These are phyloP conservation scores for Vultur gryphus DNA, from an alignment of 2,797 vertebrate species.

Conservation along the genomic window DNA sequence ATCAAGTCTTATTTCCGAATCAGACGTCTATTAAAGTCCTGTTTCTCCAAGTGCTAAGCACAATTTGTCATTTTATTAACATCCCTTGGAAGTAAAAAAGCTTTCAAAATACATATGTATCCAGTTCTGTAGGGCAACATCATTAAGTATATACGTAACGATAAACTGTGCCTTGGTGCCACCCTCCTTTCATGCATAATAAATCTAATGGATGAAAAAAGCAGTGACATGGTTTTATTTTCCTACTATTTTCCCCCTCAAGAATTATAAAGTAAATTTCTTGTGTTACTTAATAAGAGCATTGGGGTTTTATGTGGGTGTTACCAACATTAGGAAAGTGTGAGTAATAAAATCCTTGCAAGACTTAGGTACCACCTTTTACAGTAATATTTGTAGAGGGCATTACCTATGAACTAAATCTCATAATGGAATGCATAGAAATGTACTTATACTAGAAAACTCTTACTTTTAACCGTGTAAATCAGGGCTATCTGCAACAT, in stretches of 20 bases:
- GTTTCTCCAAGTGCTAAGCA: not conserved
- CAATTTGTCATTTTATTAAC: not conserved
- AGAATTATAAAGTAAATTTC: constrained; percentile 57
- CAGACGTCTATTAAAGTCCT: constrained; percentile 13
- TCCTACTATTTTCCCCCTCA: constrained; percentile 65
- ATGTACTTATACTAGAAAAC: not conserved
- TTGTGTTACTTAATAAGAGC: constrained; percentile 56
- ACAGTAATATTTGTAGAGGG: constrained; percentile 50
- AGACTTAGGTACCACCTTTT: constrained; percentile 54
- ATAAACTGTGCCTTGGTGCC: constrained; percentile 1
- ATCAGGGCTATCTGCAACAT: not conserved
- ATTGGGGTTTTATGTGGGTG: constrained; percentile 60
- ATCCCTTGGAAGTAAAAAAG: not conserved
- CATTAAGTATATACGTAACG: not conserved
- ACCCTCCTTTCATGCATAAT: constrained; percentile 22
- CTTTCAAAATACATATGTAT: not conserved
- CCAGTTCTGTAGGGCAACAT: not conserved
- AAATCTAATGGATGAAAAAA: constrained; percentile 53
- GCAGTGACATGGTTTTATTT: constrained; percentile 18
- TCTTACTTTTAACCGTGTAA: not conserved
- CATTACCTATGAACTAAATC: constrained; percentile 16
- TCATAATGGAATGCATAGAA: constrained; percentile 7
- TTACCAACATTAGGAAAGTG: constrained; percentile 47
- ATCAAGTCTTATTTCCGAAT: constrained; percentile 47
- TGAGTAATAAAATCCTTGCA: constrained; percentile 58